Percentiles rank a stretch among this genome's conserved stretches.
phyloP scores from a whole-genome alignment of 1,140 invertebrate species.

The Medauroidea extradentata region DNA sequence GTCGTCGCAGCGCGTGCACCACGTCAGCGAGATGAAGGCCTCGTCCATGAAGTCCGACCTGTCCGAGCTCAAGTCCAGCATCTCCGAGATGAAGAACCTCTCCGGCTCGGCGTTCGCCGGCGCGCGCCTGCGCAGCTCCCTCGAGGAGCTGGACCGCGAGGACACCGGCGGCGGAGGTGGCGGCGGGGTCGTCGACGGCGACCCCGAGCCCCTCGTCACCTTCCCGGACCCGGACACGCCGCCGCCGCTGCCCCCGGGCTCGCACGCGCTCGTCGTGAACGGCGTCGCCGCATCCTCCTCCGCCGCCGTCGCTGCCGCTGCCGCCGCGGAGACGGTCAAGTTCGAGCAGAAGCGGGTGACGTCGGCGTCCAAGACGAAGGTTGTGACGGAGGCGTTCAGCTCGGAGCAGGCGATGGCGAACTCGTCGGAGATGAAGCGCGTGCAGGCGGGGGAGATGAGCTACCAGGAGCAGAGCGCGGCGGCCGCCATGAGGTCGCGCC shows the following conservation, averaged over 20 bases:
- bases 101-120: constrained; percentile 43
- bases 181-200: not conserved
- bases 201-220: constrained; percentile 62
- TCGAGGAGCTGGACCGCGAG: constrained; percentile 58
- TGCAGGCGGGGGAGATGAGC: constrained; percentile 73
- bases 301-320: constrained; percentile 43
- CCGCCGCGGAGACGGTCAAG: constrained; percentile 60
- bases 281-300: constrained; percentile 43
- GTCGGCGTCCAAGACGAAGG: constrained; percentile 72
- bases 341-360: constrained; percentile 74
- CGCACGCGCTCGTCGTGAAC: not conserved
- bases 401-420: constrained; percentile 69
- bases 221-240: constrained; percentile 73
- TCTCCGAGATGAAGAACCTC: constrained; percentile 68
- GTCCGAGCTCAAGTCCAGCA: constrained; percentile 67
- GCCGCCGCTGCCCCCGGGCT: constrained; percentile 28
- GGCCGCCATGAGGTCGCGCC: constrained; percentile 53
- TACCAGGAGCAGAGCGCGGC: constrained; percentile 66
- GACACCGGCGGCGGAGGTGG: constrained; percentile 26
- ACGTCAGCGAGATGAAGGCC: constrained; percentile 54
- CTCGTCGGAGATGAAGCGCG: constrained; percentile 67
- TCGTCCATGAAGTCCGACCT: constrained; percentile 69
- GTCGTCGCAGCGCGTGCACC: not conserved
- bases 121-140: constrained; percentile 53
- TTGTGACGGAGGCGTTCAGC: constrained; percentile 74